A percentile compares a stretch with the other conserved stretches of the same genome.
phyloP scores from a whole-genome alignment of 2,113 vertebrate genomes.

The Arenaria interpres region DNA sequence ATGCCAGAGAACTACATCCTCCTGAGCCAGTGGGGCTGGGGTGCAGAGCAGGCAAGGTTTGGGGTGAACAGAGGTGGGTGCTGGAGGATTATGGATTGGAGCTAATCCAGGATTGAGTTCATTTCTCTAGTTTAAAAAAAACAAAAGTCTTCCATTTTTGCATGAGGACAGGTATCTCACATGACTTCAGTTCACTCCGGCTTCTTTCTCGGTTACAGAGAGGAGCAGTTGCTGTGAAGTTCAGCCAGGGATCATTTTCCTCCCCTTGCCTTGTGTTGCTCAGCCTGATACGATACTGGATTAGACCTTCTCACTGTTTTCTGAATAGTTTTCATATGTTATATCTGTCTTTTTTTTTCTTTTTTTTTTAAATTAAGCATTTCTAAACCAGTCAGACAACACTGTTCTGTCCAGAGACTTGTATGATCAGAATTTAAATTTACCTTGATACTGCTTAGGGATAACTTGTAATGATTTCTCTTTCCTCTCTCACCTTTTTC shows the following conservation, averaged over 20 bases:
- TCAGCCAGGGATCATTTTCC: neutral
- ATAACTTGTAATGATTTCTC: neutral
- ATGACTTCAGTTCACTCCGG: neutral
- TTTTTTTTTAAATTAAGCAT: neutral
- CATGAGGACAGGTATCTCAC: neutral
- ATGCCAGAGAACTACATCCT: neutral
- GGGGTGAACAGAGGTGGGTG: neutral
- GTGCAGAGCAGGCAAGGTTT: neutral
- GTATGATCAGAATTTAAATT: neutral
- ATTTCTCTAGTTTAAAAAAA: neutral
- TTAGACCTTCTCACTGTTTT: neutral
- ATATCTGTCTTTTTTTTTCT: neutral
- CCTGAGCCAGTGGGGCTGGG: neutral
- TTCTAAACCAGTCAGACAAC: neutral
- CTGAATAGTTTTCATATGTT: neutral
- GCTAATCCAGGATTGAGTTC: neutral
- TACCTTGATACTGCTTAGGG: fast-evolving
- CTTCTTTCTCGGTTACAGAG: neutral
- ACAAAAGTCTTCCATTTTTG: neutral
- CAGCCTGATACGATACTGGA: neutral
- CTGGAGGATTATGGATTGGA: neutral
- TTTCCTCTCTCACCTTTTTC: neutral
- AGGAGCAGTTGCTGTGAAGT: neutral
- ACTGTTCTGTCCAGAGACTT: neutral
- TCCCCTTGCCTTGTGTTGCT: fast-evolving